These are phyloP conservation scores for Mormyrus hasselquistii DNA, from an alignment of 2,797 vertebrate genomes.

Conservation along the genomic window DNA sequence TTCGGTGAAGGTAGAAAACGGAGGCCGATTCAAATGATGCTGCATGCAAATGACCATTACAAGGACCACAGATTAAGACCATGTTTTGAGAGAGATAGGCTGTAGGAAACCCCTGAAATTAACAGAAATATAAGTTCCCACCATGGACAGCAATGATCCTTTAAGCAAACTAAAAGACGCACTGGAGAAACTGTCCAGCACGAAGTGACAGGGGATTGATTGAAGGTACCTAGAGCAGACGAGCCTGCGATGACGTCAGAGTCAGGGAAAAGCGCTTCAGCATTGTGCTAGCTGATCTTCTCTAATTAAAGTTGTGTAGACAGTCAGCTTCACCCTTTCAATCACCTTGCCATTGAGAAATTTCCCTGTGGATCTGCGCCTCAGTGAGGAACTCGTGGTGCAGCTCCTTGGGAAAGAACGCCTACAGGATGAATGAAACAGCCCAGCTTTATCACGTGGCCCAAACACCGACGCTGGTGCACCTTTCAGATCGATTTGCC, in stretches of 20 bases:
- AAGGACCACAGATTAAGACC: neutral
- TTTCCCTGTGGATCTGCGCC: neutral
- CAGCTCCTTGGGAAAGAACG: neutral
- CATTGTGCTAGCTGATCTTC: neutral
- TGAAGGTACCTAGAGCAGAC: neutral
- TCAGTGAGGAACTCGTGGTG: neutral
- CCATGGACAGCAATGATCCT: neutral
- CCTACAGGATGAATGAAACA: neutral
- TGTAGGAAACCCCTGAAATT: neutral
- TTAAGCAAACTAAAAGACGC: neutral
- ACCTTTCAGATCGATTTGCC: constrained; percentile 11
- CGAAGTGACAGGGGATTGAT: neutral
- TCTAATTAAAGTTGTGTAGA: neutral
- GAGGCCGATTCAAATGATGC: neutral
- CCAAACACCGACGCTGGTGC: neutral
- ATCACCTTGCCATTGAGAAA: neutral
- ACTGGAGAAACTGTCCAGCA: neutral
- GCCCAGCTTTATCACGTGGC: neutral
- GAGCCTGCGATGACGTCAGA: neutral
- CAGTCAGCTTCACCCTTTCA: neutral
- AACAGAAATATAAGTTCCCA: neutral
- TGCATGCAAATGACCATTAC: neutral
- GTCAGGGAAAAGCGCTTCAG: neutral
- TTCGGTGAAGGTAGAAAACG: neutral
- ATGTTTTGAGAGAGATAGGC: neutral